Conservation (phyloP, 1,140 invertebrate genomes). For the Drosophila ogumai region DNA sequence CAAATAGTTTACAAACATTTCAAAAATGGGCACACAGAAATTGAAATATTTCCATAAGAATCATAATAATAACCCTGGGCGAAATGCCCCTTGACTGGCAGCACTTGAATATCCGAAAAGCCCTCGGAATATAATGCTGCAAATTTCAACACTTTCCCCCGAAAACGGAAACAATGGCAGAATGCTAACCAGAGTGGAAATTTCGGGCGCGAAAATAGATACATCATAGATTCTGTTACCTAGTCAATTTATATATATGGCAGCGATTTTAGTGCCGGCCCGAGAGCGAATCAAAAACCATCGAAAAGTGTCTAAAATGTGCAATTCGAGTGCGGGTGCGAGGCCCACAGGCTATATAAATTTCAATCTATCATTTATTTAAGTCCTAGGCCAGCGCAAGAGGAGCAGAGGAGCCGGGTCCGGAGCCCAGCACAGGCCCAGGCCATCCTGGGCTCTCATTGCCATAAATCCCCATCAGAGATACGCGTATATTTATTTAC, state of each 20-base stretch:
- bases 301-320: constrained; percentile 68
- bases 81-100: constrained; percentile 21
- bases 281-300: constrained; percentile 37
- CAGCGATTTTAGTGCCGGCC: constrained; percentile 44
- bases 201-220: constrained; percentile 37
- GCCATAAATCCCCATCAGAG: constrained; percentile 82
- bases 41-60: constrained; percentile 51
- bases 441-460: constrained; percentile 27
- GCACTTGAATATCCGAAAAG: constrained; percentile 1
- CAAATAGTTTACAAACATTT: constrained; percentile 47
- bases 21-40: constrained; percentile 17
- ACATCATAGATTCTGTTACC: constrained; percentile 60
- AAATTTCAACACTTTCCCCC: constrained; percentile 25
- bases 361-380: constrained; percentile 83
- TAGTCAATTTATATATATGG: constrained; percentile 60
- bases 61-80: constrained; percentile 33
- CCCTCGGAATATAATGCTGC: constrained; percentile 4
- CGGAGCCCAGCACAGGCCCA: constrained; percentile 16
- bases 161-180: constrained; percentile 4
- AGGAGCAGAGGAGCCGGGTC: background rate
- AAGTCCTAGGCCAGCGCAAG: constrained; percentile 73
- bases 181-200: constrained; percentile 30
- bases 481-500: constrained; percentile 83
- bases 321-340: constrained; percentile 40
- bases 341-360: constrained; percentile 71